Evolutionary conservation across 2,113 vertebrate genomes (phyloP).

Genomic region (Brevimyrus niger): DNA sequence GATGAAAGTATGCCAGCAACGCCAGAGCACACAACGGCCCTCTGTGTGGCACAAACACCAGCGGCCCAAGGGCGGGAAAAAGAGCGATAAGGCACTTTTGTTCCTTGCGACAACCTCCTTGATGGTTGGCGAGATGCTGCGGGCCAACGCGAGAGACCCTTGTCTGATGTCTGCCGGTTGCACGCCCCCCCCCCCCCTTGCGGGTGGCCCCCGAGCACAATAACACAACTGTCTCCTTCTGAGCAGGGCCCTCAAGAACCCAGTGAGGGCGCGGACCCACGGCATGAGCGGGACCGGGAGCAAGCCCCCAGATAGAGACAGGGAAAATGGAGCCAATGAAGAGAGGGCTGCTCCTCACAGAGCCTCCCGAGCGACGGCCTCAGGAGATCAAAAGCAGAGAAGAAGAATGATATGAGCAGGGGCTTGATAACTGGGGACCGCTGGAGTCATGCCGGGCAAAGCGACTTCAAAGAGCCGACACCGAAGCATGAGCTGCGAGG

Average conservation of each 20-base stretch:
- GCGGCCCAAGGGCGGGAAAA: conserved; percentile 34
- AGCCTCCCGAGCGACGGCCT: not conserved
- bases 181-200: conserved; percentile 26
- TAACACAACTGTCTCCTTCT: conserved; percentile 47
- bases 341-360: not conserved
- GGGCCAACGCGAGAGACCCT: conserved; percentile 47
- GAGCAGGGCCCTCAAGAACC: not conserved
- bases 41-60: conserved; percentile 46
- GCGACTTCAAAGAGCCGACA: not conserved
- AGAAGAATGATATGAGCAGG: not conserved
- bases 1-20: conserved; percentile 50
- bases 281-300: not conserved
- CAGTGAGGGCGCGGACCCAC: not conserved
- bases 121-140: conserved; percentile 42
- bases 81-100: conserved; percentile 53
- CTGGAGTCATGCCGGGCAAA: not conserved
- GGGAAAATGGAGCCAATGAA: not conserved
- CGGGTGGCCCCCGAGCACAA: conserved; percentile 48
- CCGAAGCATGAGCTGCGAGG: not conserved
- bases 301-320: not conserved
- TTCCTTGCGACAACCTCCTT: conserved; percentile 48
- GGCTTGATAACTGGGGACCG: not conserved
- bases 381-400: not conserved
- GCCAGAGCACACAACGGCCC: conserved; percentile 40
- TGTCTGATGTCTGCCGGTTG: conserved; percentile 42